Conservation (phyloP, 37 sponge, comb jelly and placozoan species). For the Spongilla lacustris region DNA sequence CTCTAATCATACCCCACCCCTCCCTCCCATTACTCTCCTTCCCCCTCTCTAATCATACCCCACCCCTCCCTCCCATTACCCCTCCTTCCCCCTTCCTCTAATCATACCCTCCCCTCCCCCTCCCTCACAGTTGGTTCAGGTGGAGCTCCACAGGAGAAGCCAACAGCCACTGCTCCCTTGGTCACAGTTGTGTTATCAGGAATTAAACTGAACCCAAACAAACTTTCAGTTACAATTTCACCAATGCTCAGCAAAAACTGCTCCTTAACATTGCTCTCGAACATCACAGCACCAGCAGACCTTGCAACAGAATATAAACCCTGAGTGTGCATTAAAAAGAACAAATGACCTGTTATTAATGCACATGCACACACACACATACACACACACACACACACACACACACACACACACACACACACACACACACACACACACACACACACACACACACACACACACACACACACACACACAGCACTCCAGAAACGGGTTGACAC, state of each 20-base stretch:
- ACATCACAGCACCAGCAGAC: constrained; percentile 71
- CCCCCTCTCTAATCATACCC: too few species aligned
- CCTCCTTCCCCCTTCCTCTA: too few species aligned
- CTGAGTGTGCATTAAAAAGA: constrained; percentile 22
- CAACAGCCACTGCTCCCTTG: constrained; percentile 47
- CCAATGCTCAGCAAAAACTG: constrained; percentile 23
- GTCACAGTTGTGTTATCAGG: constrained; percentile 27
- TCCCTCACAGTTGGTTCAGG: constrained; percentile 69
- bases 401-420: not conserved
- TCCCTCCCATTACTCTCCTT: too few species aligned
- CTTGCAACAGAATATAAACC: constrained; percentile 59
- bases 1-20: too few species aligned
- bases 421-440: too few species aligned
- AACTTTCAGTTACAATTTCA: constrained; percentile 46
- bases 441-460: too few species aligned
- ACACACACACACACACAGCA: too few species aligned
- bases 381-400: too few species aligned
- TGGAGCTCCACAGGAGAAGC: constrained; percentile 72
- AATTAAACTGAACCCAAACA: constrained; percentile 63
- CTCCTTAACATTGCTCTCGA: constrained; percentile 58
- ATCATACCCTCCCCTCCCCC: not conserved
- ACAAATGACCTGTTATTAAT: not conserved
- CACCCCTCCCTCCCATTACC: too few species aligned
- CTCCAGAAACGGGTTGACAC: too few species aligned
- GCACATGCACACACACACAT: not conserved